Base-by-base conservation (phyloP, 2,888 invertebrate genomes). In the Coleophora deauratella region DNA sequence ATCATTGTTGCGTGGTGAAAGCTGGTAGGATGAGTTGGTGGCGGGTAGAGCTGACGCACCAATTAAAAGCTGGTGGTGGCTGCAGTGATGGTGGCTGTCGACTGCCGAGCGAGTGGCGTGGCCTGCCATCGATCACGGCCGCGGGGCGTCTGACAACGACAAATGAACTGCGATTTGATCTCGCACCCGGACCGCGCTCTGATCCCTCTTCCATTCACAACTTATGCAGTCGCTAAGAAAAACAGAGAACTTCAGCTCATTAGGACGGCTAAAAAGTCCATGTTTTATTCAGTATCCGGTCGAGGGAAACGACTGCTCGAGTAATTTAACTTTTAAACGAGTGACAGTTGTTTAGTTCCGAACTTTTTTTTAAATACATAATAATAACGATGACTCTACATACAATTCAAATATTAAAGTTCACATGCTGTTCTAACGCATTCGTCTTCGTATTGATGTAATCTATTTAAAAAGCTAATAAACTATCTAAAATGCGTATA, bases 121-220 rank as follows among this genome's bases (percentile, higher is more conserved):
- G 3, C 21, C 61, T 62, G 67, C 61, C 76, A 81, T 82, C 78
- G 68, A 81, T 84, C 80, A 84, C 66, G 21, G 52, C 54, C 51
- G 58, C 64, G 57, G 55, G 64, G 61, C 59, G 62, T 49, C 61
- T 78, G 84, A 82, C 82, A 63, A 65, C 72, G 77, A 85, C 81
- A 82, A 84, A 85, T 84, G 80, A 80, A 84, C 72, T 80, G 72
- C 77, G 76, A 84, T 84, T 78, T 78, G 76, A 82, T 80, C 76
- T 72, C 56, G 63, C 74, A 59, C 51, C 62, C n/a, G n/a, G 10
- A 4, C 4, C 10, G n/a, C 11, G 3, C 46, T 45, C 53, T 57
- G 57, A 59, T 61, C 64, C 59, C 52, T 54, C 58, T 62, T 62
- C 59, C 59, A 61, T 61, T 58, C 58, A 55, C 62, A 60, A 63